These are phyloP conservation scores for Gymnobelideus leadbeateri DNA, from an alignment of 2,113 vertebrate genomes.

Conservation along the genomic window DNA sequence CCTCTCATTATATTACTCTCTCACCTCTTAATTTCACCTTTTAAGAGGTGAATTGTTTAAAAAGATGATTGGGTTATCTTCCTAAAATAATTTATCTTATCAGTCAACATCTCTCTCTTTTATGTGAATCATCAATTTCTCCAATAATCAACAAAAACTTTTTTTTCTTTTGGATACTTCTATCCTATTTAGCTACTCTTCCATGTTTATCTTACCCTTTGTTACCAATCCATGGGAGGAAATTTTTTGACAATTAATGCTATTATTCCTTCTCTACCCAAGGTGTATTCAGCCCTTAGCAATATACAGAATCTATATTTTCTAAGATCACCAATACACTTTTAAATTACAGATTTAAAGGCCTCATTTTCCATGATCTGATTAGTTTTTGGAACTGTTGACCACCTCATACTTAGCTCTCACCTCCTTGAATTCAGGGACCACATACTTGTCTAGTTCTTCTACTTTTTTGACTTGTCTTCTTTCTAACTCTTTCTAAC, in stretches of 20 bases:
- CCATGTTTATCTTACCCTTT: not conserved
- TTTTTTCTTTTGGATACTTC: not conserved
- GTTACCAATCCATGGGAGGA: not conserved
- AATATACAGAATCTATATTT: not conserved
- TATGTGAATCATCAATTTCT: not conserved
- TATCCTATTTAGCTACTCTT: not conserved
- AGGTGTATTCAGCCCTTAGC: not conserved
- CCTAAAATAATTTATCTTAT: not conserved
- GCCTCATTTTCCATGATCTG: not conserved
- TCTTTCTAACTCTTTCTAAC: not conserved
- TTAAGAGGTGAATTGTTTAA: no score
- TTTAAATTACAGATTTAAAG: not conserved
- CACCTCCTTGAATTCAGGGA: not conserved
- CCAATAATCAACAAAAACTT: not conserved
- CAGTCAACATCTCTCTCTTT: not conserved
- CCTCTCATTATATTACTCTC: no score
- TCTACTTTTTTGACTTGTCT: not conserved
- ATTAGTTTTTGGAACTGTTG: not conserved
- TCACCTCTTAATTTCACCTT: no score
- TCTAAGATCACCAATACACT: not conserved
- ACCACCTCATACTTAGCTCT: not conserved
- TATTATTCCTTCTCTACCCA: not conserved
- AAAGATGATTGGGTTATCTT: not conserved
- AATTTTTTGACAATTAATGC: not conserved
- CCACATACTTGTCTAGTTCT: accelerated